Evolutionary conservation across 1,140 invertebrate genomes (phyloP).

Genomic region (Drosophila azteca): DNA sequence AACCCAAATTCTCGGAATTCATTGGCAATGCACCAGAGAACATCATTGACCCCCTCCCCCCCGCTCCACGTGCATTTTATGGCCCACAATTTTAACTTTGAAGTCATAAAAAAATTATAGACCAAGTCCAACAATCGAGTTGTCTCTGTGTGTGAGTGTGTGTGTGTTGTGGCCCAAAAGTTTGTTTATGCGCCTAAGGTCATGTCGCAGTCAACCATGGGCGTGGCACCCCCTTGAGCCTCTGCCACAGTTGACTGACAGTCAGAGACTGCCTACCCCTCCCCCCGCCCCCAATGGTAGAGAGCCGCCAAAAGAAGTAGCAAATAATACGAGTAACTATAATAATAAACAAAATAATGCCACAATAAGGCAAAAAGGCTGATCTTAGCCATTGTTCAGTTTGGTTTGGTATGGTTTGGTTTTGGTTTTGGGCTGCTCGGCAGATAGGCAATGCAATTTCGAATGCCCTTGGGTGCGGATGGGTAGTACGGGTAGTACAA

Average conservation of each 20-base stretch:
- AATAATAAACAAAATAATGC: constrained; percentile 66
- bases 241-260: constrained; percentile 43
- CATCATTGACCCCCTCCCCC: constrained; percentile 57
- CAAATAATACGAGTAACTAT: constrained; percentile 53
- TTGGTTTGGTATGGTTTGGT: constrained; percentile 16
- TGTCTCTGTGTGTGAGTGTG: constrained; percentile 13
- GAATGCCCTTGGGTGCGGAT: constrained; percentile 43
- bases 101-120: constrained; percentile 53
- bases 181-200: constrained; percentile 79
- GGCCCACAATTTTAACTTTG: constrained; percentile 46
- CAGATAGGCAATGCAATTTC: constrained; percentile 52
- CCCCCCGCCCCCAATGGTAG: constrained; percentile 1
- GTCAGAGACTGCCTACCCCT: constrained; percentile 31
- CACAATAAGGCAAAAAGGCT: constrained; percentile 44
- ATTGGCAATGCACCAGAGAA: constrained; percentile 46
- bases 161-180: constrained; percentile 30
- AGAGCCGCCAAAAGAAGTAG: constrained; percentile 41
- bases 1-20: neutral
- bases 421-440: constrained; percentile 15
- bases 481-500: constrained; percentile 27
- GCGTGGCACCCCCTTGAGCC: constrained; percentile 36
- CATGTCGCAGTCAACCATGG: constrained; percentile 48
- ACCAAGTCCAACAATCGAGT: constrained; percentile 56
- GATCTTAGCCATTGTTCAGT: constrained; percentile 48
- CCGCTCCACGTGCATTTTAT: constrained; percentile 33